Conservation (phyloP, 2,888 invertebrate genomes). For the Lamproptera curius region DNA sequence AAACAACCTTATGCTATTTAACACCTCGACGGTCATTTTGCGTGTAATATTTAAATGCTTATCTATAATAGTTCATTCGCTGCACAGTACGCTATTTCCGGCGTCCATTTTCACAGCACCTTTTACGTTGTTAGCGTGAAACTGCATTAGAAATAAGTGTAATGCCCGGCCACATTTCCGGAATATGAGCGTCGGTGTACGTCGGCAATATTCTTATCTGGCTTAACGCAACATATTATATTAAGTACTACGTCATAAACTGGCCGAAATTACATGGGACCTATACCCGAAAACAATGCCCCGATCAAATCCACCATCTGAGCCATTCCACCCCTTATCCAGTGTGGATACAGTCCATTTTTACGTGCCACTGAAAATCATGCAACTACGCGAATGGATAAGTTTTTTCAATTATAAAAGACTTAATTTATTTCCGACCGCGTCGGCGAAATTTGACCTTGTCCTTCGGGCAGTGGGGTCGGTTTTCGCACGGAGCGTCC, state of each 20-base stretch:
- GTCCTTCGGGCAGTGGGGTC: constrained; percentile 22
- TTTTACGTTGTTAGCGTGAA: background rate
- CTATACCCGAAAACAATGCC: constrained; percentile 71
- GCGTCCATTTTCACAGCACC: background rate
- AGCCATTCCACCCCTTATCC: constrained; percentile 37
- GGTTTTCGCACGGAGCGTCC: constrained; percentile 23
- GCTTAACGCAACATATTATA: constrained; percentile 56
- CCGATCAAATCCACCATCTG: constrained; percentile 35
- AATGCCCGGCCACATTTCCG: constrained; percentile 5
- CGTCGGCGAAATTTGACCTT: constrained; percentile 30
- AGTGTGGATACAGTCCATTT: constrained; percentile 39
- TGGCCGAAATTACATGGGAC: constrained; percentile 65
- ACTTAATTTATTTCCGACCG: constrained; percentile 46
- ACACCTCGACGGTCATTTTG: no score
- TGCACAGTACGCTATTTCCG: background rate
- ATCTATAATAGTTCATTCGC: no score
- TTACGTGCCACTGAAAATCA: constrained; percentile 40
- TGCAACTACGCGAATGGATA: constrained; percentile 70
- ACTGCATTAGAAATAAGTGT: constrained; percentile 10
- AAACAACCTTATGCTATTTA: no score
- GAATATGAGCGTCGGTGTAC: constrained; percentile 1
- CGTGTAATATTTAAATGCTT: no score
- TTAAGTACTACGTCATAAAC: constrained; percentile 64
- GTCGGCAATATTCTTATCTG: constrained; percentile 37
- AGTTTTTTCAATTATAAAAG: constrained; percentile 71